Evolutionary conservation across 2,888 invertebrate species (phyloP), one percentile per base, ranked within the genome.

Genomic region (Operophtera brumata): DNA sequence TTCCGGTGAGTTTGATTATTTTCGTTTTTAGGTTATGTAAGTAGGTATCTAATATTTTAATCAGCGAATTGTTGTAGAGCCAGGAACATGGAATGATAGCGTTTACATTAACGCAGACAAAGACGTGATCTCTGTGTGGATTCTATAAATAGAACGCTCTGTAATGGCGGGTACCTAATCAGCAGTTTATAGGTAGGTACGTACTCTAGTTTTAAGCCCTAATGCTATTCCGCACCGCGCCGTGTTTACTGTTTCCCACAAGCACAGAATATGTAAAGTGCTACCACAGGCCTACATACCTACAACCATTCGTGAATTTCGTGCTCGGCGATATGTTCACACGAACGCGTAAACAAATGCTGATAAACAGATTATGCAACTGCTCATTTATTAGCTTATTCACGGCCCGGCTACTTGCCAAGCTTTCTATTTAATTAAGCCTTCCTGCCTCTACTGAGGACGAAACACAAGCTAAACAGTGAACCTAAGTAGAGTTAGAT

Each of bases 71-170:
- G 60, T 59, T 48, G 60, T 48, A 56, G 64, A 66, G 68, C 69
- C 67, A 56, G 64, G 65, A 68, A 70, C 67, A 64, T 64, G 64
- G 73, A 69, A 79, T 80, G 75, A 80, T 81, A 81, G 75, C 77
- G 78, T 83, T 85, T 82, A 82, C 79, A 84, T 82, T 86, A 82
- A 74, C 78, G 74, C 81, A 84, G 82, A 88, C 87, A 86, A 86
- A 87, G 89, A 82, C 82, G 82, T 85, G 89, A 86, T 90, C 88
- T 88, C 79, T 81, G 84, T 81, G 77, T 79, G 74, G 77, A 82
- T 78, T 86, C 89, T 90, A 89, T 75, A 86, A 86, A 90, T 90
- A 90, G 84, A 79, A 70, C 68, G 66, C 66, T 68, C 75, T 71
- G 84, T 84, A 82, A 85, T 84, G 84, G 82, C 78, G 78, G 80